A percentile compares a stretch with the other conserved stretches of the same genome.
phyloP scores from a whole-genome alignment of 1,140 invertebrate genomes.

The Aphaenogaster floridana region DNA sequence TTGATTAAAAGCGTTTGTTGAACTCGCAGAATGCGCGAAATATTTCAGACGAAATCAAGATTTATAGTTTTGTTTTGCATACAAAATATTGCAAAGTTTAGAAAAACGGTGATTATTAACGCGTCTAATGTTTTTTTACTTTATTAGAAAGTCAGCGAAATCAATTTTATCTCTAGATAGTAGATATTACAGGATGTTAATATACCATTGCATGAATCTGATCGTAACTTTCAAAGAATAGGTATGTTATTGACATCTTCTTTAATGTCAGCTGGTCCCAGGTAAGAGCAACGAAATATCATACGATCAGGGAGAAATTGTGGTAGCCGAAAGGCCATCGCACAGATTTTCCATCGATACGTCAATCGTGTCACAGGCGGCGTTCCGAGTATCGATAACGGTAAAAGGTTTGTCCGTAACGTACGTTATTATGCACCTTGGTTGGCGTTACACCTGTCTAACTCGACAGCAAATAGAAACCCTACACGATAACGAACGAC shows the following conservation, averaged over 20 bases:
- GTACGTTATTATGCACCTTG: constrained; percentile 67
- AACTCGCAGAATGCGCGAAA: background rate
- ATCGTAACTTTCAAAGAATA: constrained; percentile 25
- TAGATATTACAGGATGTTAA: background rate
- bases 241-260: constrained; percentile 40
- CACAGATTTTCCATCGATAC: constrained; percentile 49
- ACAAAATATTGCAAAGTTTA: background rate
- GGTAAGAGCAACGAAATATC: constrained; percentile 33
- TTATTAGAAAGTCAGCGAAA: background rate
- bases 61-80: background rate
- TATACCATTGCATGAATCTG: background rate
- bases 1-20: background rate
- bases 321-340: constrained; percentile 56
- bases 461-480: constrained; percentile 74
- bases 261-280: background rate
- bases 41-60: background rate
- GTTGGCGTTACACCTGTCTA: constrained; percentile 71
- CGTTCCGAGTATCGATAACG: constrained; percentile 74
- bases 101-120: background rate
- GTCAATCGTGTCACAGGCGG: constrained; percentile 64
- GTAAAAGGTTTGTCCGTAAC: constrained; percentile 33
- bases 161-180: background rate
- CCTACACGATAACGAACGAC: constrained; percentile 71
- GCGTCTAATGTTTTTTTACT: background rate
- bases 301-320: constrained; percentile 1